Evolutionary conservation across 1,140 invertebrate genomes (phyloP).

Genomic region (Drosophila repleta): DNA sequence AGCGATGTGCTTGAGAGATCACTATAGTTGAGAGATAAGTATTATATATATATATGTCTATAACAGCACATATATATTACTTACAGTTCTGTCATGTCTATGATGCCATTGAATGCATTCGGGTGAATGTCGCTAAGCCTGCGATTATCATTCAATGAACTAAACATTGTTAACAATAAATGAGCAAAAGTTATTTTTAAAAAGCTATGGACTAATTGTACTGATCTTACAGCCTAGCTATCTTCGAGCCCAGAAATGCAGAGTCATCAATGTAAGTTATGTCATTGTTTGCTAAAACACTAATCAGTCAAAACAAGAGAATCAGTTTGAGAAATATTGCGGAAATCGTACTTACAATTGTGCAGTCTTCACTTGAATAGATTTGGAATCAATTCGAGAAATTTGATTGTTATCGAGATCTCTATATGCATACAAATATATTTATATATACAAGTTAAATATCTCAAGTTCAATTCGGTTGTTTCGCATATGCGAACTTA

Average conservation of each 20-base stretch:
- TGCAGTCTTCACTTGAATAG: constrained; percentile 85
- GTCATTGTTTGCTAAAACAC: constrained; percentile 87
- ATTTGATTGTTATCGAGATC: constrained; percentile 87
- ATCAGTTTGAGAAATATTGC: not conserved
- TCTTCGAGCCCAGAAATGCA: constrained; percentile 88
- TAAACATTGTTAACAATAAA: constrained; percentile 68
- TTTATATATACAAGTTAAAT: not conserved
- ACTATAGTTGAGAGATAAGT: constrained; percentile 83
- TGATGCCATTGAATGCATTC: constrained; percentile 88
- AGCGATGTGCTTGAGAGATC: constrained; percentile 91
- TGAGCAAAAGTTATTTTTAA: not conserved
- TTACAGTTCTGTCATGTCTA: constrained; percentile 86
- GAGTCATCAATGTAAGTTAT: constrained; percentile 86
- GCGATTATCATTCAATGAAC: constrained; percentile 88
- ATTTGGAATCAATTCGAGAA: constrained; percentile 84
- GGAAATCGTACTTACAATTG: constrained; percentile 85
- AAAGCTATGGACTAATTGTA: not conserved
- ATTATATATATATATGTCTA: not conserved
- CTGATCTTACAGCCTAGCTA: constrained; percentile 87
- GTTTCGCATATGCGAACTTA: constrained; percentile 80
- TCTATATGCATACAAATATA: constrained; percentile 64
- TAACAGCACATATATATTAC: constrained; percentile 61
- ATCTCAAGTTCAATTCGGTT: not conserved
- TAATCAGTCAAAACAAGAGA: constrained; percentile 64
- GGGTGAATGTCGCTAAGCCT: constrained; percentile 86